Base-by-base conservation (phyloP, 2,797 vertebrate species). In the Enteromius paludinosus region DNA sequence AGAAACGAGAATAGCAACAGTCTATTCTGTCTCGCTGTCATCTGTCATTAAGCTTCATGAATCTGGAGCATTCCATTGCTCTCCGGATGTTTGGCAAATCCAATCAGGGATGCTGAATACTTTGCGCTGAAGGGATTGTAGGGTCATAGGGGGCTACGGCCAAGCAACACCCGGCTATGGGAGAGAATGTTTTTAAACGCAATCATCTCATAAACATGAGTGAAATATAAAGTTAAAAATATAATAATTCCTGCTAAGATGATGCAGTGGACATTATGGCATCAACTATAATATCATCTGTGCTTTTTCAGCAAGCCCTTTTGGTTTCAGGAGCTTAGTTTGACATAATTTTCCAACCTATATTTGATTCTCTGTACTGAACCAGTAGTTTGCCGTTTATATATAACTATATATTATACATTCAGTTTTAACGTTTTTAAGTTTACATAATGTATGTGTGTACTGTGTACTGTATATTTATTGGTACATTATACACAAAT, bases 41-140 rank as follows among this genome's bases (percentile, higher is more conserved):
- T 52, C 73, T 81, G 45, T 85, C 54, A 76, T 85, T 85, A 81
- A 70, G 78, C 71, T 61, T 62, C 64, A 69, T 52, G 65, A 77
- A 81, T 64, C 78, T 62, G 41, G 56, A 77, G 73, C 78, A 28
- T 81, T 83, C 61, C 49, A 38, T 65, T 41, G 30, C 71, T 83
- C 64, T 54, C 71, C 41, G 72, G 78, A 83, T 83, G 81, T 71
- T 83, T 71, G 61, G 47, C 78, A 86, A 86, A 86, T 85, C 79
- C 75, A 82, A 68, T 82, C 84, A 83, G 25, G 15, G 41, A 75
- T 80, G 41, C 61, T 79, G 75, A 85, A 82, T 74, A 68, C 75
- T 76, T 47, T 59, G 35, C 38, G 30, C n/a, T 75, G 77, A 83
- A 43, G 45, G 71, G 79, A 83, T 70, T 70, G 62, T 23, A 74